A percentile compares a stretch with the other conserved stretches of the same genome.
These are phyloP conservation scores for Lepus timidus DNA, from an alignment of 2,113 vertebrate species.

Conservation along the genomic window DNA sequence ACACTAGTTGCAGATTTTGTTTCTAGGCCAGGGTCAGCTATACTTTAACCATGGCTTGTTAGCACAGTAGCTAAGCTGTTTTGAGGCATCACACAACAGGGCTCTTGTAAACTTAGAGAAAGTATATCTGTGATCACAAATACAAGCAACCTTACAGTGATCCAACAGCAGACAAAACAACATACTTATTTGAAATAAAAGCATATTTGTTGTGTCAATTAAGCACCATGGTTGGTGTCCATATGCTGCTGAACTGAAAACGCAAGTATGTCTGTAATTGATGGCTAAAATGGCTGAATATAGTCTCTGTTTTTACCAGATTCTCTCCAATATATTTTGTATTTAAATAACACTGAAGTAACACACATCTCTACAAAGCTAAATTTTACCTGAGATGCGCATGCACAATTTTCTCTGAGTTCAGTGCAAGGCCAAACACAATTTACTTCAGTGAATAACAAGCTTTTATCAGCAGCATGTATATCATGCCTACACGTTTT, in stretches of 20 bases:
- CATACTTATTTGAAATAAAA: slow-evolving; percentile 48
- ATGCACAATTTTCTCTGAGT: slow-evolving; percentile 72
- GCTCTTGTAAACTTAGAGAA: background rate
- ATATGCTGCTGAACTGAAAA: slow-evolving; percentile 50
- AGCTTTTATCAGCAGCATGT: slow-evolving; percentile 68
- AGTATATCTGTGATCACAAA: slow-evolving; percentile 26
- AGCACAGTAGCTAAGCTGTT: background rate
- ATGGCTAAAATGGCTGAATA: slow-evolving; percentile 24
- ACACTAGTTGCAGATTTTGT: background rate
- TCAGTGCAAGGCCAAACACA: slow-evolving; percentile 74
- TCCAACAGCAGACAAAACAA: background rate
- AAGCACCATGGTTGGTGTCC: slow-evolving; percentile 46
- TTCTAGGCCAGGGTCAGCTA: background rate
- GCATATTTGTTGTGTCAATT: slow-evolving; percentile 45
- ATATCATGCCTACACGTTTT: slow-evolving; percentile 57
- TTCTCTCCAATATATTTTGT: slow-evolving; percentile 51
- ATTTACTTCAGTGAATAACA: slow-evolving; percentile 71
- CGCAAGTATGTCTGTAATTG: slow-evolving; percentile 38
- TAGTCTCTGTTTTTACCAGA: background rate
- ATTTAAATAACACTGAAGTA: slow-evolving; percentile 52
- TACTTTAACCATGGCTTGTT: background rate
- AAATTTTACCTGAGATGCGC: slow-evolving; percentile 68
- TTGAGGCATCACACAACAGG: background rate
- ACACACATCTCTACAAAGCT: background rate
- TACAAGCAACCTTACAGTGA: background rate